These are phyloP conservation scores for Lordiphosa mommai DNA, from an alignment of 1,140 invertebrate genomes.

Conservation along the genomic window DNA sequence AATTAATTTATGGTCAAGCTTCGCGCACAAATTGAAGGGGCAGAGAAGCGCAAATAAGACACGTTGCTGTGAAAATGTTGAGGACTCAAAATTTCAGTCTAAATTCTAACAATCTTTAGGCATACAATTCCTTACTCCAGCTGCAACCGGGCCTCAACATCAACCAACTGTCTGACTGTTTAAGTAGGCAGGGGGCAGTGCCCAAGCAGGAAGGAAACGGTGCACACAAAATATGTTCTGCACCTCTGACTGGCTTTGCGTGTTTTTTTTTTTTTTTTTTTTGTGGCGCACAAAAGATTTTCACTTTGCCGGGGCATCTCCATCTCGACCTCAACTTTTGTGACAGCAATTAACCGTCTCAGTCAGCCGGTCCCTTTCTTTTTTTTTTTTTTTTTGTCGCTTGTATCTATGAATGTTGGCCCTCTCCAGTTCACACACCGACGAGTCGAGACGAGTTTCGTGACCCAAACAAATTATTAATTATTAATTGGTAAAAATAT, in stretches of 20 bases:
- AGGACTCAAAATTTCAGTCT: no score
- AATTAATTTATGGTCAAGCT: no score
- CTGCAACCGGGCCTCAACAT: not conserved
- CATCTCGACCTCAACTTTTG: conserved; percentile 48
- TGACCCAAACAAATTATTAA: conserved; percentile 79
- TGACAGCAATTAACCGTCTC: conserved; percentile 76
- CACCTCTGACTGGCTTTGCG: conserved; percentile 66
- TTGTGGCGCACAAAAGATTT: conserved; percentile 49
- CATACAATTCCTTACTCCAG: no score
- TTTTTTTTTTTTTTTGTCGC: conserved; percentile 14
- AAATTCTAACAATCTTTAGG: no score
- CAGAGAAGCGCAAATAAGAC: no score
- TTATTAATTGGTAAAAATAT: conserved; percentile 79
- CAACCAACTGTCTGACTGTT: conserved; percentile 39
- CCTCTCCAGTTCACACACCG: conserved; percentile 41
- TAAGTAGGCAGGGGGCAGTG: conserved; percentile 1
- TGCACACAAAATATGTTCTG: conserved; percentile 67
- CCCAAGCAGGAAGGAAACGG: conserved; percentile 54
- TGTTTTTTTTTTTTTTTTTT: conserved; percentile 46
- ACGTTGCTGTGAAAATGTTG: no score
- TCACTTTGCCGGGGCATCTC: conserved; percentile 33
- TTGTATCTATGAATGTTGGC: conserved; percentile 40
- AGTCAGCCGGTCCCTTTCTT: conserved; percentile 56
- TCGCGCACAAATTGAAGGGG: no score
- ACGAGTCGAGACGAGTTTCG: conserved; percentile 43